Base-by-base conservation (phyloP, 2,797 vertebrate genomes). In the Anguilla anguilla region DNA sequence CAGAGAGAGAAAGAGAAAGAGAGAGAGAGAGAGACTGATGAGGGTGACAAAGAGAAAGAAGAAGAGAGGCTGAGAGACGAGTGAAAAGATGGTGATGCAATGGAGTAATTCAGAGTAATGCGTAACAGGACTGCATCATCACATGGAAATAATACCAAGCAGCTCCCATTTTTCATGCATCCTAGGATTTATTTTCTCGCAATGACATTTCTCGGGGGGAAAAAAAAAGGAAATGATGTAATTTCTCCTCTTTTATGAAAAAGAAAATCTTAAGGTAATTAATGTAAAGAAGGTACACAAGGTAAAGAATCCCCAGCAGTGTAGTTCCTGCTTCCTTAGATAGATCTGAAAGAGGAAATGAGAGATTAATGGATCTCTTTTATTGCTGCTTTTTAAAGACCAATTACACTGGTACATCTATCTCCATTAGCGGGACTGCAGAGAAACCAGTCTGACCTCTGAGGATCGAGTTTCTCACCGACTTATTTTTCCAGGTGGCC, bases 361-460 rank as follows among this genome's bases (percentile, higher is more conserved):
- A 85, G 88, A 91, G 86, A 92, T 92, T 93, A 94, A 95, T 93
- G 91, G 89, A 94, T 93, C 91, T 89, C 88, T 88, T 89, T 67
- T 82, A 77, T 86, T 88, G 87, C 91, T 88, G 92, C 93, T 86
- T 91, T 93, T 93, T 55, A 86, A 87, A 93, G 90, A 95, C 95
- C 93, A 92, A 94, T 94, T 94, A 92, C 90, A 88, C 90, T 83
- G 91, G 92, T 88, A 90, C 94, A 96, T 97, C 93, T 93, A 96
- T 96, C 96, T 97, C 95, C 94, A 96, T 97, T 96, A 96, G 92
- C 2, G 79, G 91, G 94, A 94, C 93, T 90, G 92, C 55, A 84
- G 89, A 92, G 88, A 84, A 89, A 93, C 93, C 90, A 83, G 91
- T 87, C 87, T 85, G 72, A 89, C 90, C 90, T 91, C 84, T 87